These are phyloP conservation scores for Drosophila melanica DNA, from an alignment of 1,140 invertebrate genomes.

Conservation along the genomic window DNA sequence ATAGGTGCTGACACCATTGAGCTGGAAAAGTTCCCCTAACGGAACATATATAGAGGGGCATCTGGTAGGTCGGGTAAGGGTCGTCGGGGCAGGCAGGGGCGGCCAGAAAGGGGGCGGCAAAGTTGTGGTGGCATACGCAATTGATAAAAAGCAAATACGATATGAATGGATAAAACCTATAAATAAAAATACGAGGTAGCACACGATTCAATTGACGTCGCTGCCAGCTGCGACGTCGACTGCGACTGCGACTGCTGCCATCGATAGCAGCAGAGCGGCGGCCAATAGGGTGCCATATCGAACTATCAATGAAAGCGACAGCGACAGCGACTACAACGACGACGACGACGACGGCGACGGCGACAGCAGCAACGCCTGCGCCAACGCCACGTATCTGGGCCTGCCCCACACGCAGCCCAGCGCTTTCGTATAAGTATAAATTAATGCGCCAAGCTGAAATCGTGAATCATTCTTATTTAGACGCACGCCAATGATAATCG, in stretches of 20 bases:
- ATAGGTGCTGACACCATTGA: no score
- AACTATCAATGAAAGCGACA: conserved; percentile 30
- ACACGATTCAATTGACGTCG: conserved; percentile 60
- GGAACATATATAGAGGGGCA: no score
- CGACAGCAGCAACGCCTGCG: conserved; percentile 6
- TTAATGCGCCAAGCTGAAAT: conserved; percentile 65
- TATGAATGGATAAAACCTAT: conserved; percentile 21
- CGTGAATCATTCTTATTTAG: conserved; percentile 78
- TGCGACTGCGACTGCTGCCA: conserved; percentile 1
- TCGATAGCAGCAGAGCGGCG: conserved; percentile 7
- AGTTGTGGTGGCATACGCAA: conserved; percentile 21
- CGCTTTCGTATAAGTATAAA: conserved; percentile 80
- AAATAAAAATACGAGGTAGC: conserved; percentile 6
- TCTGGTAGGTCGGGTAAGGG: neutral
- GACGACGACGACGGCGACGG: conserved; percentile 11
- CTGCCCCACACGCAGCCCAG: conserved; percentile 56
- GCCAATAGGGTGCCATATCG: conserved; percentile 15
- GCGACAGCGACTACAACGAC: neutral
- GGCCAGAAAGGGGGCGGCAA: neutral
- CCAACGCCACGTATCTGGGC: conserved; percentile 26
- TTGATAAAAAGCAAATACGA: conserved; percentile 49
- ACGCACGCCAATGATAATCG: conserved; percentile 78
- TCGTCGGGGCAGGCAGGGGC: neutral
- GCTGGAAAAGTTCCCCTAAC: conserved; percentile 17
- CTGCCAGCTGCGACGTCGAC: neutral